Evolutionary conservation across 2,113 vertebrate genomes (phyloP).

Genomic region (Pavo muticus): DNA sequence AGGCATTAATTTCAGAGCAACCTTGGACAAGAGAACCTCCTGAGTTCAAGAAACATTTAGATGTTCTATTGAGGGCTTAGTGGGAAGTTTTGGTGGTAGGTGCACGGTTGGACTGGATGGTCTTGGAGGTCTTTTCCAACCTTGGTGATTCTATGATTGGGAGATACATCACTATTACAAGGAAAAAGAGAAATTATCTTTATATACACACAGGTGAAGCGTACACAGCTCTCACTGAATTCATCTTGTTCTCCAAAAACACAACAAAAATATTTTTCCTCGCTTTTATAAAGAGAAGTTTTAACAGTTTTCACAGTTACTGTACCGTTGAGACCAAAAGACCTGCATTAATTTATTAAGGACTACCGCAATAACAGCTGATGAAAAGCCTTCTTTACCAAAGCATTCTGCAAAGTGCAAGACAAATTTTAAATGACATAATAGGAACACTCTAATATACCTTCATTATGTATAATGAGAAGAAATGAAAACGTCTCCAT

Average conservation of each 20-base stretch:
- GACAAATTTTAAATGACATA: not conserved
- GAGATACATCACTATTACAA: not conserved
- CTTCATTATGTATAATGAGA: not conserved
- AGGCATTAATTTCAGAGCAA: too few relatives aligned
- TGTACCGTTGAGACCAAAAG: not conserved
- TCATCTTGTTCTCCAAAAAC: not conserved
- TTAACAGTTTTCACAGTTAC: not conserved
- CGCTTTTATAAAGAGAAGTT: not conserved
- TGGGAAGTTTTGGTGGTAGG: too few relatives aligned
- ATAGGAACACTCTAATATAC: not conserved
- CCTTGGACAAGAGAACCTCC: too few relatives aligned
- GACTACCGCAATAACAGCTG: not conserved
- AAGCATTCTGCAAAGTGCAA: not conserved
- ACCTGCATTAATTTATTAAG: not conserved
- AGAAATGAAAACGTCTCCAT: not conserved
- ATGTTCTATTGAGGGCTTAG: too few relatives aligned
- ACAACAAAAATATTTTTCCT: not conserved
- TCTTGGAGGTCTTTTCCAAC: too few relatives aligned
- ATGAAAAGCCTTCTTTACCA: not conserved
- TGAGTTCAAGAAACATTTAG: too few relatives aligned
- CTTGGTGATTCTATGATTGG: too few relatives aligned
- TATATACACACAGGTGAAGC: not conserved
- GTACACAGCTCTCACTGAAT: not conserved
- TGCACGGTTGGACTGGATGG: too few relatives aligned
- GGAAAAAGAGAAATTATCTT: not conserved